A percentile compares a stretch with the other conserved stretches of the same genome.
phyloP scores from a whole-genome alignment of 2,888 invertebrate species.

The Tenthredo scrophulariae region DNA sequence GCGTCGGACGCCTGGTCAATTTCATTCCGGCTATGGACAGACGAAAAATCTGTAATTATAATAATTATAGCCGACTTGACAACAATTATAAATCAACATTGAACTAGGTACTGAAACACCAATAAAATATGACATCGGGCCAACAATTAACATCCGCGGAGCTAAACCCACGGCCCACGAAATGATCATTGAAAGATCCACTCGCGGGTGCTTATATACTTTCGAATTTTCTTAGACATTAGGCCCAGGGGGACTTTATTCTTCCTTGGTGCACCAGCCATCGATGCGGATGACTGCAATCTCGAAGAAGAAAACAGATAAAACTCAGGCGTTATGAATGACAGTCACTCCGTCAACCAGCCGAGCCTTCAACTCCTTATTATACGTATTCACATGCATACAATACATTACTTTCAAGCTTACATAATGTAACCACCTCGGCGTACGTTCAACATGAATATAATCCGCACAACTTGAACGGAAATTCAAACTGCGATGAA shows the following conservation, averaged over 20 bases:
- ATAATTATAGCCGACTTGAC: constrained; percentile 71
- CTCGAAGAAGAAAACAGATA: constrained; percentile 58
- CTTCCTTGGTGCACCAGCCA: constrained; percentile 52
- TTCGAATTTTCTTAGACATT: constrained; percentile 63
- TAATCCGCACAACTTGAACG: constrained; percentile 4
- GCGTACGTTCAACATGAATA: neutral
- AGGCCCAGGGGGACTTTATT: constrained; percentile 23
- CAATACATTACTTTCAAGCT: constrained; percentile 30
- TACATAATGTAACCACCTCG: constrained; percentile 32
- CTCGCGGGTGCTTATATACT: neutral
- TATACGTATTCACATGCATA: constrained; percentile 30
- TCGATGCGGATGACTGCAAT: constrained; percentile 63
- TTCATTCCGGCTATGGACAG: constrained; percentile 66
- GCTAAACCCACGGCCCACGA: neutral
- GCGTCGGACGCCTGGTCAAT: constrained; percentile 59
- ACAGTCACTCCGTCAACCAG: constrained; percentile 62
- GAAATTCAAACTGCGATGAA: constrained; percentile 4
- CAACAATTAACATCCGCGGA: constrained; percentile 56
- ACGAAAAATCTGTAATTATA: constrained; percentile 74
- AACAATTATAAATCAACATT: constrained; percentile 75
- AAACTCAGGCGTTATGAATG: constrained; percentile 62
- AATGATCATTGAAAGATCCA: constrained; percentile 24
- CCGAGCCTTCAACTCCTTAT: constrained; percentile 30
- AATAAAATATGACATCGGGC: constrained; percentile 64
- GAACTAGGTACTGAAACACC: constrained; percentile 73